Conservation (phyloP, 2,797 vertebrate genomes). For the Semotilus atromaculatus region DNA sequence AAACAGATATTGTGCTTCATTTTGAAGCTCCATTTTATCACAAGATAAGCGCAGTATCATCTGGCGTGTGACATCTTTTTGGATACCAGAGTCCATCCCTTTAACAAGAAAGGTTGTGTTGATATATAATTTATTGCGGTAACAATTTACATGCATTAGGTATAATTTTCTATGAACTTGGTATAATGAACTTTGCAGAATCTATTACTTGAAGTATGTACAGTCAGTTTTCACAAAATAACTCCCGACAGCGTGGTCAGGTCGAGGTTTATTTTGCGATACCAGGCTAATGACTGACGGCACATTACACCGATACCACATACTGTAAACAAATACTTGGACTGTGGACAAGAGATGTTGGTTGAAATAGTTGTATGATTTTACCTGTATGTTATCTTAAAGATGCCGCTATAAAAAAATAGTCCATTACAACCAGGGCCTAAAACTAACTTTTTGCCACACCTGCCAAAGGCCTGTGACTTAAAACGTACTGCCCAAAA, state of each 20-base stretch:
- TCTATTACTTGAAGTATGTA: background rate
- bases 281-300: background rate
- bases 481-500: no score
- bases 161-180: background rate
- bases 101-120: background rate
- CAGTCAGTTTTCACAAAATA: background rate
- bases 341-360: background rate
- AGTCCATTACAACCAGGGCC: background rate
- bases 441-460: background rate
- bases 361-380: background rate
- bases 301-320: background rate
- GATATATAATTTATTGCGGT: background rate
- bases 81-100: conserved; percentile 65
- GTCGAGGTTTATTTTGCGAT: background rate
- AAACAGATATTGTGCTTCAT: conserved; percentile 67
- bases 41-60: conserved; percentile 62
- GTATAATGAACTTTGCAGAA: background rate
- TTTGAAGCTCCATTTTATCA: conserved; percentile 53
- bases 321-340: no score
- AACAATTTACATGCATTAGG: background rate
- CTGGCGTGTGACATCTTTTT: conserved; percentile 57
- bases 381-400: background rate
- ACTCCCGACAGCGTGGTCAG: background rate
- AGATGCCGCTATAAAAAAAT: background rate
- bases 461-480: no score